phyloP scores from a whole-genome alignment of 2,888 invertebrate species.

The Camponotus fellah region DNA sequence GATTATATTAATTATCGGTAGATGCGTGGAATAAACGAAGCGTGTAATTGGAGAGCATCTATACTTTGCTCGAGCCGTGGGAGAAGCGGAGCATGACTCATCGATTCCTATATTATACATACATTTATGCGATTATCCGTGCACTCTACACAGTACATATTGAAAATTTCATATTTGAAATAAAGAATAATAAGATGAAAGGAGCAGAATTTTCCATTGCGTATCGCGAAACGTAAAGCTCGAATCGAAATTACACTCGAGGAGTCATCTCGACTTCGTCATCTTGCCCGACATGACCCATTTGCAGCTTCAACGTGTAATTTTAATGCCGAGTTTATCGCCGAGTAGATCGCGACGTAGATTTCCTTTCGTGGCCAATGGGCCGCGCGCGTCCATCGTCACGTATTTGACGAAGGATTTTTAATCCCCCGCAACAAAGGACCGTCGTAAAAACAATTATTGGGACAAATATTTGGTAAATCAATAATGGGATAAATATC shows the following conservation, averaged over 20 bases:
- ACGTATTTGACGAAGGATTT: conserved; percentile 20
- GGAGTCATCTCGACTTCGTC: not conserved
- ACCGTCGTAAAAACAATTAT: conserved; percentile 72
- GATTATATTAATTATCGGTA: not conserved
- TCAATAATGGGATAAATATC: conserved; percentile 77
- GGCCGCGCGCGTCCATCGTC: not conserved
- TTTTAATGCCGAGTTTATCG: not conserved
- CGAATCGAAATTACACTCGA: not conserved
- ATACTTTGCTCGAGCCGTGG: not conserved
- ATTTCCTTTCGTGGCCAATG: not conserved
- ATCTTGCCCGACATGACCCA: not conserved
- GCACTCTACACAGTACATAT: not conserved
- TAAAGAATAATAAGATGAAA: not conserved
- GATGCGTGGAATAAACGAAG: not conserved
- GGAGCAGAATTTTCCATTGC: too few relatives aligned
- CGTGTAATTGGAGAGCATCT: not conserved
- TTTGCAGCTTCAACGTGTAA: not conserved
- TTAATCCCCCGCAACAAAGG: conserved; percentile 74
- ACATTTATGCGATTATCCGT: not conserved
- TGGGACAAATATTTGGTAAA: too few relatives aligned
- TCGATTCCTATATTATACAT: not conserved
- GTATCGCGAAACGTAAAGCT: too few relatives aligned
- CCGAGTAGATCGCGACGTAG: not conserved
- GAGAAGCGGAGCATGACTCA: not conserved
- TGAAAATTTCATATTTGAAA: not conserved